These are phyloP conservation scores for Raja brachyura DNA, from an alignment of 2,113 vertebrate species.

Conservation along the genomic window DNA sequence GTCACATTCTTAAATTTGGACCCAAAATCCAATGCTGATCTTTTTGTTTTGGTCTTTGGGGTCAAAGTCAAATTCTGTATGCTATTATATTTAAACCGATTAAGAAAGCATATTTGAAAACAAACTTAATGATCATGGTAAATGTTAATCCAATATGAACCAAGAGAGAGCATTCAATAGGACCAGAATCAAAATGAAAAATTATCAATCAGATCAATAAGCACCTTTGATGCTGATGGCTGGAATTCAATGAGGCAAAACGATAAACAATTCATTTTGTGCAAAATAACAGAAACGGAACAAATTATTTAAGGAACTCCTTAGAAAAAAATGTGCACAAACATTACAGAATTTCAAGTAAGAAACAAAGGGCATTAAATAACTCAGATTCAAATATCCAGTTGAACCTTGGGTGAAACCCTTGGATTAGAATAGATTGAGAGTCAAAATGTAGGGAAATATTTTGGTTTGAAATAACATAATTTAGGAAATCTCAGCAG, in stretches of 20 bases:
- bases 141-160: background rate
- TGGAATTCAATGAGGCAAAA: background rate
- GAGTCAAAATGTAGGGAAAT: background rate
- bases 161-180: background rate
- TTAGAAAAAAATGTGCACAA: background rate
- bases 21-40: background rate
- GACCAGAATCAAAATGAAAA: background rate
- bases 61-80: background rate
- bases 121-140: background rate
- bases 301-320: background rate
- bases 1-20: background rate
- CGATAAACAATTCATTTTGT: background rate
- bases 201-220: background rate
- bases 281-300: background rate
- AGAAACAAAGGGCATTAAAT: background rate
- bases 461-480: background rate
- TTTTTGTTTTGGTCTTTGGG: background rate
- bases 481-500: background rate
- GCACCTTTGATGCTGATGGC: background rate
- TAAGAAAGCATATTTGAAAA: background rate
- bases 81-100: background rate
- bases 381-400: background rate
- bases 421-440: background rate
- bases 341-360: background rate
- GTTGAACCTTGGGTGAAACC: background rate